Conservation (phyloP, 30 jellyfish, hydroid and myxozoan species). For the Turritopsis dohrnii region DNA sequence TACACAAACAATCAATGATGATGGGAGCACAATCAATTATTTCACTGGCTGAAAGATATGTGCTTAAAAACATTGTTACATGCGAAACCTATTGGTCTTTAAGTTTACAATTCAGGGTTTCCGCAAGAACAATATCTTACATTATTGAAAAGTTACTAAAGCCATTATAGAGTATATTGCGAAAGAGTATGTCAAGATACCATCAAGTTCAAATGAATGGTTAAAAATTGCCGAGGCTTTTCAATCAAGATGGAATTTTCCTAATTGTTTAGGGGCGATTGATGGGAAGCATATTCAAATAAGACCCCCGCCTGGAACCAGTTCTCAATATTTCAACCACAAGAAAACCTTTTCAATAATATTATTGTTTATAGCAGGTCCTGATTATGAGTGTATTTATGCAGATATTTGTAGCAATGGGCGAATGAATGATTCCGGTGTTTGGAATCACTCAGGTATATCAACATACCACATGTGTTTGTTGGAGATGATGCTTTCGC, state of each 20-base stretch:
- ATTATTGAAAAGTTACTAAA: not conserved
- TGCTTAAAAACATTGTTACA: no score
- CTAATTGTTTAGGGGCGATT: no score
- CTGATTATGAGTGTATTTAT: no score
- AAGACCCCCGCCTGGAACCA: slow-evolving; percentile 11
- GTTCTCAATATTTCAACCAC: slow-evolving; percentile 1
- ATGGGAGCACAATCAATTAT: no score
- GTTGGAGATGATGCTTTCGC: slow-evolving; percentile 66
- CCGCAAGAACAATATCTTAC: no score
- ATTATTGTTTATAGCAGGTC: slow-evolving; percentile 5
- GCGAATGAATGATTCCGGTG: not conserved
- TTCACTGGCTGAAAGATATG: no score
- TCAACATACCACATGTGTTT: slow-evolving; percentile 33
- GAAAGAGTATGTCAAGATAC: slow-evolving; percentile 11
- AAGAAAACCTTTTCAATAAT: slow-evolving; percentile 2
- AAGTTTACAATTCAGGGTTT: no score
- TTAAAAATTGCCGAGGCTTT: slow-evolving; percentile 6
- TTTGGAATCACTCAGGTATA: slow-evolving; percentile 3
- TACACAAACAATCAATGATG: no score
- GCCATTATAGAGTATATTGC: not conserved
- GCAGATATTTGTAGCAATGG: slow-evolving; percentile 8
- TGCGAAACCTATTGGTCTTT: no score
- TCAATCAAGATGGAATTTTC: slow-evolving; percentile 10
- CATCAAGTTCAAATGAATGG: slow-evolving; percentile 2
- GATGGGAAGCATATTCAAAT: slow-evolving; percentile 6